These are phyloP conservation scores for Drosophila atroscutellata DNA, from an alignment of 2,888 invertebrate genomes.

Conservation along the genomic window DNA sequence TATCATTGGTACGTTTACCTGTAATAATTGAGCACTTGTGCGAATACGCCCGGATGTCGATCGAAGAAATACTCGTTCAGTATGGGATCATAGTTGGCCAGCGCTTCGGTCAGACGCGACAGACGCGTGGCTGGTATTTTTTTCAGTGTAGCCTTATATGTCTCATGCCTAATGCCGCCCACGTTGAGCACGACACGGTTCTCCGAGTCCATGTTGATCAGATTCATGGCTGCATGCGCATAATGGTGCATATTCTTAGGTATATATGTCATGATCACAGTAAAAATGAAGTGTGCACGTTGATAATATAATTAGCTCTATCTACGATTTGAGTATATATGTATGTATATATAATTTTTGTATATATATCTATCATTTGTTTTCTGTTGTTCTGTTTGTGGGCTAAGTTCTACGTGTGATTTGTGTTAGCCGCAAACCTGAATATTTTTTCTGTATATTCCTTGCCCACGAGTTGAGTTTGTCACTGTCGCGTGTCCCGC, in stretches of 20 bases:
- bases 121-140: constrained; percentile 98
- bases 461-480: constrained; percentile 54
- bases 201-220: constrained; percentile 97
- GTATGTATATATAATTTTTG: neutral
- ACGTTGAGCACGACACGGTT: constrained; percentile 99
- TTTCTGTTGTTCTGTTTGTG: constrained; percentile 7
- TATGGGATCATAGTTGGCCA: constrained; percentile 99
- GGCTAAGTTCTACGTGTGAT: constrained; percentile 17
- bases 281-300: neutral
- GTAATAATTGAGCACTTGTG: constrained; percentile 98
- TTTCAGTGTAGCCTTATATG: constrained; percentile 97
- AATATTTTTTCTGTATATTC: constrained; percentile 50
- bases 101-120: constrained; percentile 96
- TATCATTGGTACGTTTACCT: constrained; percentile 86
- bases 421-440: constrained; percentile 59
- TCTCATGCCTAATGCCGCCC: constrained; percentile 98
- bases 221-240: constrained; percentile 90
- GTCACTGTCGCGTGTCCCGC: constrained; percentile 39
- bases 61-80: constrained; percentile 99
- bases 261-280: constrained; percentile 78
- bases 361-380: neutral
- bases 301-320: constrained; percentile 7
- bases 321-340: constrained; percentile 14
- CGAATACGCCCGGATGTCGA: constrained; percentile 97
- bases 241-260: constrained; percentile 80